These are phyloP conservation scores for Masticophis lateralis DNA, from an alignment of 2,797 vertebrate species.

Conservation along the genomic window DNA sequence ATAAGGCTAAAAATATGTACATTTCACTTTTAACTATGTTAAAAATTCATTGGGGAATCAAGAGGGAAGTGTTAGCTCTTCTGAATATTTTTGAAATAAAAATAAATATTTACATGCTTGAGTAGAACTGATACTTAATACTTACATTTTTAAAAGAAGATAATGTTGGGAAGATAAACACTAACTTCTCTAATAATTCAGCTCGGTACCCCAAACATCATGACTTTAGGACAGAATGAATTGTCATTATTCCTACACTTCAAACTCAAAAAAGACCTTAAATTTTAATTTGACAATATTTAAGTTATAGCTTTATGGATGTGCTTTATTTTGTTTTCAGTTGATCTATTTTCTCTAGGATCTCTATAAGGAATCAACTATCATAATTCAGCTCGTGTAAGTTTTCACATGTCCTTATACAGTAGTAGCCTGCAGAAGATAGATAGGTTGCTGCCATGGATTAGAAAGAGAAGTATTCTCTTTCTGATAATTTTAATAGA, in stretches of 20 bases:
- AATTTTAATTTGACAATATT: neutral
- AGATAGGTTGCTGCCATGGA: neutral
- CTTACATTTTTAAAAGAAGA: neutral
- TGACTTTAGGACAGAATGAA: neutral
- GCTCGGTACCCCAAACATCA: neutral
- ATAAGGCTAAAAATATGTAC: neutral
- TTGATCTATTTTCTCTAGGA: neutral
- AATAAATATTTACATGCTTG: neutral
- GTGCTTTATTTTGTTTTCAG: neutral
- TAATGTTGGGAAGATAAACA: neutral
- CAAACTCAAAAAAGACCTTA: neutral
- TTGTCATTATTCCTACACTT: neutral
- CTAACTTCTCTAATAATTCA: neutral
- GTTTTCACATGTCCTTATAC: neutral
- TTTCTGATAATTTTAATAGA: neutral
- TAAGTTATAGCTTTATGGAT: neutral
- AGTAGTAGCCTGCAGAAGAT: neutral
- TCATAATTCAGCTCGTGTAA: neutral
- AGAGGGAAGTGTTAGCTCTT: neutral
- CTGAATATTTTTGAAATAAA: neutral
- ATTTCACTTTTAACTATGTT: neutral
- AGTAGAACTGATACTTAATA: neutral
- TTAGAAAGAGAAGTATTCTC: neutral
- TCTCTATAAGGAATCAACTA: neutral
- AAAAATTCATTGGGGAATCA: neutral